Evolutionary conservation across 37 sponge, comb jelly and placozoan species (phyloP).

Genomic region (Halichondria panicea): DNA sequence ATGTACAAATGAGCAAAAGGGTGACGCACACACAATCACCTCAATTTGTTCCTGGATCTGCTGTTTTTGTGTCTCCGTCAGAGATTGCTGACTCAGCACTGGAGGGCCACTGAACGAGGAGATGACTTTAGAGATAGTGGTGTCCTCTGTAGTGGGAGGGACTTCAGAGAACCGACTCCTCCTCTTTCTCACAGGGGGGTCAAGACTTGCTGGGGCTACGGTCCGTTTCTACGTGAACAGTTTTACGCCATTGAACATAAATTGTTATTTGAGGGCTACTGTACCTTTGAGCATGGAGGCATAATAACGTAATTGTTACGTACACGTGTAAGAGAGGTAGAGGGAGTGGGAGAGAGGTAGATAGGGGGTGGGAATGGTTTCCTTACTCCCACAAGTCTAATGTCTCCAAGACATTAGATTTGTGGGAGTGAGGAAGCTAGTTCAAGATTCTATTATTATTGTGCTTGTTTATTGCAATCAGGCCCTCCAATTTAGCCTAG

Average conservation of each 20-base stretch:
- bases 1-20: not conserved
- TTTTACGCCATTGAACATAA: not conserved
- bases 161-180: constrained; percentile 28
- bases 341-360: too few relatives aligned
- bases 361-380: too few relatives aligned
- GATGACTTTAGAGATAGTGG: constrained; percentile 29
- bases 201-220: not conserved
- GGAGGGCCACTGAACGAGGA: constrained; percentile 52
- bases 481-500: too few relatives aligned
- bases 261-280: not conserved
- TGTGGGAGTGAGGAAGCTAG: too few relatives aligned
- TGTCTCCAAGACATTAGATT: too few relatives aligned
- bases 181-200: constrained; percentile 23
- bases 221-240: too few relatives aligned
- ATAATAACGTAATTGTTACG: too few relatives aligned
- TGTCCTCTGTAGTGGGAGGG: constrained; percentile 25
- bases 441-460: too few relatives aligned
- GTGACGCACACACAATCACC: constrained; percentile 5
- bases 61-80: constrained; percentile 54
- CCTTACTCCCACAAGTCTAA: too few relatives aligned
- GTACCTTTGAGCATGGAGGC: too few relatives aligned
- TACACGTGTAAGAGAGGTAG: too few relatives aligned
- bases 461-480: too few relatives aligned
- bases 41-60: constrained; percentile 75
- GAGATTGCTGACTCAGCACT: not conserved